Evolutionary conservation across 2,888 invertebrate species (phyloP).

Genomic region (Clanis bilineata): DNA sequence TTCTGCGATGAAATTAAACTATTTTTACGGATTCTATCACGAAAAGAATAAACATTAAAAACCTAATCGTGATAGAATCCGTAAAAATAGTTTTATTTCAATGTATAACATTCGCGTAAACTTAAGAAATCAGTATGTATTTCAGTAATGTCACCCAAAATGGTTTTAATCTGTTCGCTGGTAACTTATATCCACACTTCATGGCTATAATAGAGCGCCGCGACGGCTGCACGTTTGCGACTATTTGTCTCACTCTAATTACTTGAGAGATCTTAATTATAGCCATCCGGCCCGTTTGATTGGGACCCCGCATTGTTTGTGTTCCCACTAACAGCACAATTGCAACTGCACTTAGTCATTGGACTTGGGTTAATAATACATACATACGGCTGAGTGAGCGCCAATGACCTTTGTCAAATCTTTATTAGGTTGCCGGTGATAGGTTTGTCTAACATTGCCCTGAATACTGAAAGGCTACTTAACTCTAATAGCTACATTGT

Average conservation of each 20-base stretch:
- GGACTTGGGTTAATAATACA: conserved; percentile 43
- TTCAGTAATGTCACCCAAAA: not conserved
- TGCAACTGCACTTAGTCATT: conserved; percentile 60
- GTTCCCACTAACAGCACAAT: conserved; percentile 59
- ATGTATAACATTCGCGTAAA: too few relatives aligned
- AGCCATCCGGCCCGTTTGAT: conserved; percentile 69
- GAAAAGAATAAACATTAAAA: too few relatives aligned
- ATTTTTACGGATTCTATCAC: too few relatives aligned
- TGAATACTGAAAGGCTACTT: too few relatives aligned
- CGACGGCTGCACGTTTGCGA: conserved; percentile 35
- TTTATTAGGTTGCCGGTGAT: not conserved
- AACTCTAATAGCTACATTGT: too few relatives aligned
- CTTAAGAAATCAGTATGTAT: not conserved
- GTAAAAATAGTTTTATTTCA: too few relatives aligned
- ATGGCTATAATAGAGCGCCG: conserved; percentile 28
- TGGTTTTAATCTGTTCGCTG: not conserved
- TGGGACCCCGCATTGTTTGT: conserved; percentile 69
- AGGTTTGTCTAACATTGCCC: too few relatives aligned
- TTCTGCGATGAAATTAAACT: too few relatives aligned
- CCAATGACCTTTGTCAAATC: conserved; percentile 20
- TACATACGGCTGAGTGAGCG: conserved; percentile 29
- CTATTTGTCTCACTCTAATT: conserved; percentile 61
- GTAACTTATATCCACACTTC: conserved; percentile 20
- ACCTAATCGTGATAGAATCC: too few relatives aligned
- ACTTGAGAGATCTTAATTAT: conserved; percentile 74